Evolutionary conservation across 2,113 vertebrate genomes (phyloP), one percentile per base, ranked within the genome.

Genomic region (Pteruthius melanotis): DNA sequence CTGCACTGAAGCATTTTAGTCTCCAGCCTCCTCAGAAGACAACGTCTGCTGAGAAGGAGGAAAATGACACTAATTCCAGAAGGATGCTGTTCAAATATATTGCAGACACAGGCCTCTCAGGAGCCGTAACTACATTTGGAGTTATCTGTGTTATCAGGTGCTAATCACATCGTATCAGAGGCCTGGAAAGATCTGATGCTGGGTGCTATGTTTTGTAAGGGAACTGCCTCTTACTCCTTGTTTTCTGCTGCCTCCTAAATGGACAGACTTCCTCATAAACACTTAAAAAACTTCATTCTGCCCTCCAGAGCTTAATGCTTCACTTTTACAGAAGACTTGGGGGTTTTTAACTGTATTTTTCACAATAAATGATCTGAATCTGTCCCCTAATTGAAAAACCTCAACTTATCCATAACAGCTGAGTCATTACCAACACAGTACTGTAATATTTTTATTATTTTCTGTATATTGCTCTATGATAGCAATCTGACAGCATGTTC

Each of bases 401-500:
- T 88, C 70, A 63, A 52, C 23, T 81, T 93, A 76, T 72, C 85
- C 13, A 1, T 74, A 90, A 53, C 85, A 94, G 82, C 79, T 80
- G 92, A 95, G 56, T 90, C 93, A 96, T 85, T 94, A 69, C 35
- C 83, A 91, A 74, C 82, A 93, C 31, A 6, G 50, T 64, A 63
- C 93, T 77, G 82, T 91, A 95, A 96, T 95, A 93, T 91, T 94
- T 96, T 90, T 80, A 50, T 87, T 95, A 88, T 90, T 96, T 87
- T 93, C 90, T 92, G 15, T 59, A 70, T 59, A 70, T 69, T 33
- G 27, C 33, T 83, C 76, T 87, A 60, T 56, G 72, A 92, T 90
- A 90, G 92, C 88, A 93, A 75, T 80, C 92, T 92, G 92, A 72
- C 68, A 92, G 85, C 44, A 60, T 52, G 28, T 81, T 77, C 64